Percentiles rank a stretch among this genome's conserved stretches.
Conservation (phyloP, 2,888 invertebrate species). For the Cerastoderma edule region DNA sequence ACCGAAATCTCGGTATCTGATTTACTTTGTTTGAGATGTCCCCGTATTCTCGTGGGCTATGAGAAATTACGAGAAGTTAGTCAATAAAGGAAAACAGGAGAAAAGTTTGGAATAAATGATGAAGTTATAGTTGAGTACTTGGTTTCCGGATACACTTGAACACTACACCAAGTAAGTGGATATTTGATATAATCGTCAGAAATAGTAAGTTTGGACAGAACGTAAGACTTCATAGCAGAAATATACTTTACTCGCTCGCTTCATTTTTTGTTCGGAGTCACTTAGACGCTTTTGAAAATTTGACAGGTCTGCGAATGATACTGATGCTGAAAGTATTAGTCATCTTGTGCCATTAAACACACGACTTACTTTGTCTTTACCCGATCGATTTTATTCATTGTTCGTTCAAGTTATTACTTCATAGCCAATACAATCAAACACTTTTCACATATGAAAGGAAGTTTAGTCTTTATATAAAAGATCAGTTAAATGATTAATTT, state of each 20-base stretch:
- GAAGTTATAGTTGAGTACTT: constrained; percentile 41
- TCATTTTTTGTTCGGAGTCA: constrained; percentile 51
- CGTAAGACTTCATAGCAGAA: too few species aligned
- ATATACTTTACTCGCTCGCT: too few species aligned
- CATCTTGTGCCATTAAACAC: constrained; percentile 26
- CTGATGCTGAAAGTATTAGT: constrained; percentile 48
- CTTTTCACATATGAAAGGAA: too few species aligned
- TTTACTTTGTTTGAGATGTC: constrained; percentile 29
- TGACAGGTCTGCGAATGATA: constrained; percentile 23
- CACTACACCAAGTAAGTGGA: constrained; percentile 46
- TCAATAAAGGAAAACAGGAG: constrained; percentile 20
- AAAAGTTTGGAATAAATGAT: constrained; percentile 20
- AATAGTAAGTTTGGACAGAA: too few species aligned
- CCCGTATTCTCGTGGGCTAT: constrained; percentile 19
- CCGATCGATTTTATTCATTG: too few species aligned
- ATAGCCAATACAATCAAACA: too few species aligned
- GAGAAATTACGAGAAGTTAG: constrained; percentile 33
- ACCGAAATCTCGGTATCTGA: background rate
- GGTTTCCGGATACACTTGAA: constrained; percentile 50
- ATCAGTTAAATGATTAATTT: too few species aligned
- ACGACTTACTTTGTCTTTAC: constrained; percentile 11
- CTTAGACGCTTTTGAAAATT: constrained; percentile 44
- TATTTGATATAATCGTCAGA: constrained; percentile 20
- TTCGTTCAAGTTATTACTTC: too few species aligned
- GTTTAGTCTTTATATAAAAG: too few species aligned